These are phyloP conservation scores for Cosmopolites sordidus DNA, from an alignment of 2,888 invertebrate species.

Conservation along the genomic window DNA sequence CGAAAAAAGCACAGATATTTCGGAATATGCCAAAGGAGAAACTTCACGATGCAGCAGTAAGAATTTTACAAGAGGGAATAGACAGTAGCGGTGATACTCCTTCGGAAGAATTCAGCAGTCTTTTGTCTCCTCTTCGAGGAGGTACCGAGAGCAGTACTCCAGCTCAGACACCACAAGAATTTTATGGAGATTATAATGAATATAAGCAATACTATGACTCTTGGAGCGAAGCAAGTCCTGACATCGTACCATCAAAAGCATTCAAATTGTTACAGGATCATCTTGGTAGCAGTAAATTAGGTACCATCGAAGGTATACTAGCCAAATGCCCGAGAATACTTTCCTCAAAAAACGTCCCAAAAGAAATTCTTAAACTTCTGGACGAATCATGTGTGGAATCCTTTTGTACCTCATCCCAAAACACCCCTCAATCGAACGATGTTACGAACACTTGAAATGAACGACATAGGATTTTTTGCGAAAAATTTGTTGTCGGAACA, in stretches of 20 bases:
- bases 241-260: slow-evolving; percentile 54
- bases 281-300: slow-evolving; percentile 41
- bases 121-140: slow-evolving; percentile 41
- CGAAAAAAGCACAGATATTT: slow-evolving; percentile 54
- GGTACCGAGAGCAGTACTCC: slow-evolving; percentile 51
- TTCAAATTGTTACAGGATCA: slow-evolving; percentile 55
- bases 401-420: slow-evolving; percentile 33
- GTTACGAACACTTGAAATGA: slow-evolving; percentile 42
- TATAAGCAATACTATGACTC: slow-evolving; percentile 55
- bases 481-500: slow-evolving; percentile 32
- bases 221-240: slow-evolving; percentile 46
- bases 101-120: slow-evolving; percentile 43
- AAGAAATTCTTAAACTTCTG: slow-evolving; percentile 49
- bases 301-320: slow-evolving; percentile 50
- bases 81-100: slow-evolving; percentile 50
- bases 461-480: slow-evolving; percentile 33
- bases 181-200: slow-evolving; percentile 51
- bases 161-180: slow-evolving; percentile 51
- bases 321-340: slow-evolving; percentile 61
- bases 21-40: slow-evolving; percentile 56
- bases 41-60: slow-evolving; percentile 55
- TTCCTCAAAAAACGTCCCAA: slow-evolving; percentile 56
- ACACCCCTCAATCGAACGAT: slow-evolving; percentile 38
- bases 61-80: slow-evolving; percentile 54
- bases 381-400: slow-evolving; percentile 34